A percentile compares a stretch with the other conserved stretches of the same genome.
These are phyloP conservation scores for Heliconius aoede DNA, from an alignment of 2,888 invertebrate species.

Conservation along the genomic window DNA sequence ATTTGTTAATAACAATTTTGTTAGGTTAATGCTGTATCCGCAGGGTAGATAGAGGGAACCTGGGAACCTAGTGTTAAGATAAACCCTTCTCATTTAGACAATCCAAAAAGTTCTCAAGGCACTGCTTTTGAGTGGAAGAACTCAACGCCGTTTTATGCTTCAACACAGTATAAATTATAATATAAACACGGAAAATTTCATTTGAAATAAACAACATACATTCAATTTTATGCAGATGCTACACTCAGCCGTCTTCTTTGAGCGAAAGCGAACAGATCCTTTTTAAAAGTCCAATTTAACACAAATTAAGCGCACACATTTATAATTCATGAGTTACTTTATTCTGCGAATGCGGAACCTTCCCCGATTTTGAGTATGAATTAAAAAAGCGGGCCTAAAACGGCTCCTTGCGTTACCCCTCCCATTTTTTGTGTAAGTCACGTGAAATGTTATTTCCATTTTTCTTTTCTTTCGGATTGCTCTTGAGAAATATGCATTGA, in stretches of 20 bases:
- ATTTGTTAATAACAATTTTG: no score
- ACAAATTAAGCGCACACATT: slow-evolving; percentile 69
- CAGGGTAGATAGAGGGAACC: no score
- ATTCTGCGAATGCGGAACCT: slow-evolving; percentile 53
- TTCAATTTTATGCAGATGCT: slow-evolving; percentile 67
- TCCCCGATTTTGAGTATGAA: slow-evolving; percentile 56
- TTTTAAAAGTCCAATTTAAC: slow-evolving; percentile 68
- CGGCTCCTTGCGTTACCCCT: slow-evolving; percentile 23
- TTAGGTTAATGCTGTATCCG: no score
- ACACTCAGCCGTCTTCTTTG: slow-evolving; percentile 51
- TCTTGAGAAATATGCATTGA: slow-evolving; percentile 13
- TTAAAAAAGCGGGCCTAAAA: slow-evolving; percentile 43
- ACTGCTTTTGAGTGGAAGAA: no score
- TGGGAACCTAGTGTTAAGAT: no score
- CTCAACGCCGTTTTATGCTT: no score
- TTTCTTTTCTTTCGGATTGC: slow-evolving; percentile 10
- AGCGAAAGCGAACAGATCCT: slow-evolving; percentile 56
- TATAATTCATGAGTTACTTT: slow-evolving; percentile 66
- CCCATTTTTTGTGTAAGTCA: slow-evolving; percentile 21
- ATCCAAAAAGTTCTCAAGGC: no score
- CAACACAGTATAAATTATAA: slow-evolving; percentile 36
- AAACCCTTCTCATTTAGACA: no score
- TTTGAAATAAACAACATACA: slow-evolving; percentile 48
- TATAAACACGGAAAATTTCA: slow-evolving; percentile 40
- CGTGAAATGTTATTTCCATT: slow-evolving; percentile 14